Conservation (phyloP, 1,140 invertebrate species). For the Drosophila albomicans region DNA sequence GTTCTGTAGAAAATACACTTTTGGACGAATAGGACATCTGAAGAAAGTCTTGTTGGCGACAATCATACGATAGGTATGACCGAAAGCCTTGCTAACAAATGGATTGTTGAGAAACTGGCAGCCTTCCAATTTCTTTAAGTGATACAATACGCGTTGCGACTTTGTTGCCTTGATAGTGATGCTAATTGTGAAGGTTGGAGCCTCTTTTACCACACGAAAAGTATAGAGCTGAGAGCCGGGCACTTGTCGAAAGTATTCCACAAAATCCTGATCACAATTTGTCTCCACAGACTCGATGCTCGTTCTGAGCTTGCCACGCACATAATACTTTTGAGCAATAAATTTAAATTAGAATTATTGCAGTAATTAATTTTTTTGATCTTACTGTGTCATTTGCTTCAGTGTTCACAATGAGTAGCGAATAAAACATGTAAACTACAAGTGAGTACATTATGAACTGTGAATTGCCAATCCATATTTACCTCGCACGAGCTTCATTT, state of each 20-base stretch:
- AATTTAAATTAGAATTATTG: too few species aligned
- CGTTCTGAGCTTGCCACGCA: conserved; percentile 2
- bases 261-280: conserved; percentile 52
- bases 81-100: conserved; percentile 39
- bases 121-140: conserved; percentile 46
- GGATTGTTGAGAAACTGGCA: conserved; percentile 59
- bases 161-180: conserved; percentile 23
- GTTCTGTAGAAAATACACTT: conserved; percentile 51
- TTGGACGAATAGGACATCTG: conserved; percentile 48
- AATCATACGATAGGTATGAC: conserved; percentile 25
- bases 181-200: conserved; percentile 22
- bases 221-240: conserved; percentile 13
- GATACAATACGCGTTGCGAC: conserved; percentile 52
- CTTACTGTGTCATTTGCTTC: neutral
- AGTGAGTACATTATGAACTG: neutral
- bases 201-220: conserved; percentile 53
- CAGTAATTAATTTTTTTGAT: neutral
- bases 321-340: too few species aligned
- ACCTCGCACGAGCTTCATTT: neutral
- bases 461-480: too few species aligned
- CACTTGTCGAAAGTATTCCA: conserved; percentile 52
- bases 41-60: conserved; percentile 45
- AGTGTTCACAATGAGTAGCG: neutral
- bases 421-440: neutral
- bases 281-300: conserved; percentile 44